Conservation (phyloP, 2,888 invertebrate species). For the Zelleria hepariella region DNA sequence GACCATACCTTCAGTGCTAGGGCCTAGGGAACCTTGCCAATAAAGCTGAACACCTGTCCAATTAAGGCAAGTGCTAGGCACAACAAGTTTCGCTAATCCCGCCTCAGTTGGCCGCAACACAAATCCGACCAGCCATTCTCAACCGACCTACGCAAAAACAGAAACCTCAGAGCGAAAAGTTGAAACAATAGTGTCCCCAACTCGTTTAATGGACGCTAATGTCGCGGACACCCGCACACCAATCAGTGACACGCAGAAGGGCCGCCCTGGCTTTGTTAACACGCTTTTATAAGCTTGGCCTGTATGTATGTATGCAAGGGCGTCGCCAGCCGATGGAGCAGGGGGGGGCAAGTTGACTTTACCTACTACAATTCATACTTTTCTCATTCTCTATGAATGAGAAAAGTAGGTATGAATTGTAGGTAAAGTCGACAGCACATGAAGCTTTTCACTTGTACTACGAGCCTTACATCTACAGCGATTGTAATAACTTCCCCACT, state of each 20-base stretch:
- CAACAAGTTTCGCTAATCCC: not conserved
- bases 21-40: not conserved
- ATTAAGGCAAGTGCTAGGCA: not conserved
- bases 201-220: slow-evolving; percentile 8
- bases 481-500: no score
- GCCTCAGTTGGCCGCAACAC: not conserved
- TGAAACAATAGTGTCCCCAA: slow-evolving; percentile 4
- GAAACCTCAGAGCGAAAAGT: slow-evolving; percentile 4
- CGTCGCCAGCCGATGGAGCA: not conserved
- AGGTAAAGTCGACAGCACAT: no score
- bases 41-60: not conserved
- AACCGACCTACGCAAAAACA: not conserved
- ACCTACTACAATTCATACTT: no score
- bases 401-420: no score
- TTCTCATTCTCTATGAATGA: no score
- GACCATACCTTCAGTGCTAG: no score
- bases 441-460: no score
- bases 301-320: not conserved
- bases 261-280: no score
- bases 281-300: no score
- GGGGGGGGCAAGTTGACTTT: no score
- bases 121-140: not conserved
- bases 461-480: no score
- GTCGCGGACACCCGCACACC: not conserved
- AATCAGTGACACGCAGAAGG: not conserved